phyloP scores from a whole-genome alignment of 2,888 invertebrate species.

The Epinotia demarniana region DNA sequence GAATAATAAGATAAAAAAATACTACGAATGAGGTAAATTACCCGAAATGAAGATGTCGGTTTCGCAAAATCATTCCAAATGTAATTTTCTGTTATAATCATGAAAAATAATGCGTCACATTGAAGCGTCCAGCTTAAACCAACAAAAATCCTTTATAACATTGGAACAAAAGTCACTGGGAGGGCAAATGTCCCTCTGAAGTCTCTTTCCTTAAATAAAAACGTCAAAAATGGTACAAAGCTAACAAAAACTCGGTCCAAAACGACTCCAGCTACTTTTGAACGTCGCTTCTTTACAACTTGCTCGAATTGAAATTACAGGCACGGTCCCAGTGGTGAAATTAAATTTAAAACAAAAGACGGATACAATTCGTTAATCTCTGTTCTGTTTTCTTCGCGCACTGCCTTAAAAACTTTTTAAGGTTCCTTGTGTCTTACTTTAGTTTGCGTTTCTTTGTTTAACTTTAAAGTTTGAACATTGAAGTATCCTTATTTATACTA shows the following conservation, averaged over 20 bases:
- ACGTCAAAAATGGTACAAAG: constrained; percentile 35
- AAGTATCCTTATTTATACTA: too few relatives aligned
- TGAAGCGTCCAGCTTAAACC: not conserved
- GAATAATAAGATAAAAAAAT: not conserved
- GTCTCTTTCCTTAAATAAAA: constrained; percentile 36
- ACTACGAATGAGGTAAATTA: not conserved
- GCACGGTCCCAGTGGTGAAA: constrained; percentile 43
- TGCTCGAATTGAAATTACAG: constrained; percentile 40
- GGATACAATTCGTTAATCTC: constrained; percentile 42
- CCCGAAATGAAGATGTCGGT: not conserved
- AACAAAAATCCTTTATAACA: constrained; percentile 20
- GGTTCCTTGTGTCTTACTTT: constrained; percentile 1
- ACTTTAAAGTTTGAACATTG: not conserved
- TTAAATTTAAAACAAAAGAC: constrained; percentile 46
- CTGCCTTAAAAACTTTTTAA: constrained; percentile 19
- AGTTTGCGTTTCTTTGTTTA: not conserved
- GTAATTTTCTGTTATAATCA: not conserved
- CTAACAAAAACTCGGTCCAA: constrained; percentile 31
- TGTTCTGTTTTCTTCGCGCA: constrained; percentile 30
- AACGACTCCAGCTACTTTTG: constrained; percentile 40
- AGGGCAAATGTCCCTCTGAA: constrained; percentile 22
- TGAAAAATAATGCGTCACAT: not conserved
- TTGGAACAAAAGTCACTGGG: constrained; percentile 35
- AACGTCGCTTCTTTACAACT: constrained; percentile 34
- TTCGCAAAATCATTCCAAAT: too few relatives aligned